Conservation (phyloP, 2,113 vertebrate genomes). For the Ariopsis seemanni region DNA sequence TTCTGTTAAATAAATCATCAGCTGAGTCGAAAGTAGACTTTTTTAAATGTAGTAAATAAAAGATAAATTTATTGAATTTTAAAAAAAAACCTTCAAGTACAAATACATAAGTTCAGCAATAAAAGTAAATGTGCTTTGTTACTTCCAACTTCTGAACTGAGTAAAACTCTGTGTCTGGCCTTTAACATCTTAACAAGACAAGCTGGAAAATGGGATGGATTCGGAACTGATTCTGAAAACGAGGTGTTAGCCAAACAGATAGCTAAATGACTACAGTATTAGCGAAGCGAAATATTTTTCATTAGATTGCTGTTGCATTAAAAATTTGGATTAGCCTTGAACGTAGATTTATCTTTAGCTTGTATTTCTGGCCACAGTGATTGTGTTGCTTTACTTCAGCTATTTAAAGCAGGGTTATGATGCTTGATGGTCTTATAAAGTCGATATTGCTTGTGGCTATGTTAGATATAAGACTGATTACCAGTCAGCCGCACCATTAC, state of each 20-base stretch:
- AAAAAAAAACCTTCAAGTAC: too few relatives aligned
- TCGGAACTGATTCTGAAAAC: background rate
- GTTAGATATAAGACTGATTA: background rate
- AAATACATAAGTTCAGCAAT: background rate
- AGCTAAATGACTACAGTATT: too few relatives aligned
- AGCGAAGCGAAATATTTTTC: background rate
- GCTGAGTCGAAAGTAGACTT: too few relatives aligned
- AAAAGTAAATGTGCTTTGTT: background rate
- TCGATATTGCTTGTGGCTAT: background rate
- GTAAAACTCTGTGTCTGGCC: too few relatives aligned
- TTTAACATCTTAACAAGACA: background rate
- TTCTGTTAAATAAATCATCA: too few relatives aligned
- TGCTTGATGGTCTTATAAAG: background rate
- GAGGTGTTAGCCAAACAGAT: background rate
- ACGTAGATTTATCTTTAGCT: background rate
- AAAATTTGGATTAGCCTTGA: too few relatives aligned
- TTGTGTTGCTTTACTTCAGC: background rate
- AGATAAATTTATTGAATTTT: too few relatives aligned
- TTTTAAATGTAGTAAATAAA: too few relatives aligned
- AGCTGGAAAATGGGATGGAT: background rate
- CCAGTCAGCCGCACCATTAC: background rate
- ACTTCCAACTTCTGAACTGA: background rate
- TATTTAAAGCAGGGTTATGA: background rate
- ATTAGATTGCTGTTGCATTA: background rate
- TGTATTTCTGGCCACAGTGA: background rate